Base-by-base conservation (phyloP, 2,797 vertebrate genomes). In the Tenualosa thibaudeaui region DNA sequence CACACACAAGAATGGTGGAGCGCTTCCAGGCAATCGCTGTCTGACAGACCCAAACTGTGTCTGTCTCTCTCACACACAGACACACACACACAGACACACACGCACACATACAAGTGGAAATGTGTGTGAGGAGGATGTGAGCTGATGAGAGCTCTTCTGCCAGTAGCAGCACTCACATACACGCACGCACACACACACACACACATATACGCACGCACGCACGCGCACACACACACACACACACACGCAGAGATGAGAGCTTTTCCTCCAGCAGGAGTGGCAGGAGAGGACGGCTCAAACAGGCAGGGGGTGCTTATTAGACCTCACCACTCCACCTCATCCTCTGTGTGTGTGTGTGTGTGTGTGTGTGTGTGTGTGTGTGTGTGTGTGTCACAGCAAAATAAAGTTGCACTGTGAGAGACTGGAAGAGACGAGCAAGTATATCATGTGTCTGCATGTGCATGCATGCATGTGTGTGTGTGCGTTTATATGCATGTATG, bases 41-140 rank as follows among this genome's bases (percentile, higher is more conserved):
- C 9, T 0, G 60, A 24, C 60, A 24, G 22, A 8, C 19, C 15
- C 22, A 62, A 26, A 62, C 54, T 22, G 17, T 58, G 17, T 58
- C 17, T 58, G 2, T 58, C 19, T 58, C 19, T 6, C 13, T 83
- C 49, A 40, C 31, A 83, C 56, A 62, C 82, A 83, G 22, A 83
- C 82, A 83, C 50, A 54, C 50, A 82, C 81, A 82, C 82, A 83
- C 50, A 54, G 24, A 82, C 81, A 82, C 81, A 46, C 58, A 62
- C 58, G 24, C 22, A 0, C 5, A 24, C 1, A 62, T 8, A 24
- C 2, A 5, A 62, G n/a, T 24, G n/a, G 54, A 56, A 56, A 17
- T 56, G 54, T 3, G 54, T 17, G 3, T 58, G 71, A 81, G 3
- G 50, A 81, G 53, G 37, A 81, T 26, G 8, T 22, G 31, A 50